Evolutionary conservation across 2,797 vertebrate genomes (phyloP).

Genomic region (Spinibarbus caldwelli): DNA sequence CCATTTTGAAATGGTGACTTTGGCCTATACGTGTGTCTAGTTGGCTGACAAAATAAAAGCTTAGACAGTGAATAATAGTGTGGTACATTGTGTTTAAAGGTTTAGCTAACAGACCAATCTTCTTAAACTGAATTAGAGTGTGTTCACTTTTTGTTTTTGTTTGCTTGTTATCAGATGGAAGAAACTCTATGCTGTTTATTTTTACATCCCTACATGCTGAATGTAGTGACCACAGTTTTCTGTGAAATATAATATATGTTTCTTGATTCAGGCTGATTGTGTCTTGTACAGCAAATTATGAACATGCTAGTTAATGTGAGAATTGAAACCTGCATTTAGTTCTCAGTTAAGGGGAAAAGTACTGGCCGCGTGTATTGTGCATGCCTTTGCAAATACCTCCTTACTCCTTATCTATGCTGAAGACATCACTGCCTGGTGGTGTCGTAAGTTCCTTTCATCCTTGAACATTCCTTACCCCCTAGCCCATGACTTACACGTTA

Average conservation of each 20-base stretch:
- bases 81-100: neutral
- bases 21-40: neutral
- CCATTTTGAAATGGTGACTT: too few relatives aligned
- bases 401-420: too few relatives aligned
- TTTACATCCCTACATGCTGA: neutral
- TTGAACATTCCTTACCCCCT: too few relatives aligned
- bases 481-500: too few relatives aligned
- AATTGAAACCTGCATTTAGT: too few relatives aligned
- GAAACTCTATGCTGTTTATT: neutral
- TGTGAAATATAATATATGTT: neutral
- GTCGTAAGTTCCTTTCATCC: too few relatives aligned
- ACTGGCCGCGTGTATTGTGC: too few relatives aligned
- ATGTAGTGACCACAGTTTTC: neutral
- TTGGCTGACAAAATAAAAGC: neutral
- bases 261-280: neutral
- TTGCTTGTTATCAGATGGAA: neutral
- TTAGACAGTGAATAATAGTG: too few relatives aligned
- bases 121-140: neutral
- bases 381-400: too few relatives aligned
- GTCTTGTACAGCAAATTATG: too few relatives aligned
- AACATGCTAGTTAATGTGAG: too few relatives aligned
- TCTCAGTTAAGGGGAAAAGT: slow-evolving; percentile 15
- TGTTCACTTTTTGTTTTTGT: neutral
- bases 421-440: too few relatives aligned
- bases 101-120: neutral